These are phyloP conservation scores for Zeuzera pyrina DNA, from an alignment of 2,888 invertebrate species.

Conservation along the genomic window DNA sequence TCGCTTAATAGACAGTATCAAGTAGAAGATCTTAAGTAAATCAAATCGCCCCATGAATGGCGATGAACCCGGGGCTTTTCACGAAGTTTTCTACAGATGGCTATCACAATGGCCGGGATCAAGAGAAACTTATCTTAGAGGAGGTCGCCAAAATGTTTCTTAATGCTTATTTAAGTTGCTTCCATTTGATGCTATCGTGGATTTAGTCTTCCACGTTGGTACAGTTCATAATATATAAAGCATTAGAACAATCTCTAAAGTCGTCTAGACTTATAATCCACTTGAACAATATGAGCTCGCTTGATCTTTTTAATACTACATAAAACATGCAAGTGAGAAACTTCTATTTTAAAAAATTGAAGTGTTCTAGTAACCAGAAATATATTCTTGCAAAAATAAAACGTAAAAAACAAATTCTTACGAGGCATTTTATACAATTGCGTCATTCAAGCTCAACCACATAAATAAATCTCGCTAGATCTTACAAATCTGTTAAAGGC, in stretches of 20 bases:
- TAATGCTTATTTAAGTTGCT: constrained; percentile 65
- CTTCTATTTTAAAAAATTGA: too few species aligned
- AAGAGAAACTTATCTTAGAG: constrained; percentile 58
- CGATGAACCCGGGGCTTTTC: constrained; percentile 63
- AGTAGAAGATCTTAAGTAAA: constrained; percentile 68
- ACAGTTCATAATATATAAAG: not conserved
- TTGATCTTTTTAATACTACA: too few species aligned
- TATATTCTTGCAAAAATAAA: not conserved
- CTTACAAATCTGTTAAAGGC: constrained; percentile 49
- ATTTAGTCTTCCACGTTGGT: not conserved
- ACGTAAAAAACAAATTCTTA: not conserved
- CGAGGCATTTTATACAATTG: not conserved
- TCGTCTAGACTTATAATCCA: constrained; percentile 32
- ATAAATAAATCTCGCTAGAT: constrained; percentile 42
- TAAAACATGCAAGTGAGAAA: too few species aligned
- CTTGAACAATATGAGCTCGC: too few species aligned
- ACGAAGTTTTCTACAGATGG: constrained; percentile 59
- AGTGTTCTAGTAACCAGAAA: too few species aligned
- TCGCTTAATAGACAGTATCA: constrained; percentile 68
- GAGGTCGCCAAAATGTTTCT: constrained; percentile 63
- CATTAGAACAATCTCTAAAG: not conserved
- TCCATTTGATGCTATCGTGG: constrained; percentile 51
- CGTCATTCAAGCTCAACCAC: constrained; percentile 39
- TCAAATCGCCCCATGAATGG: constrained; percentile 72
- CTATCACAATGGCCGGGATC: constrained; percentile 69